Percentiles rank a stretch among this genome's conserved stretches.
These are phyloP conservation scores for Falco concolor DNA, from an alignment of 2,797 vertebrate species.

Conservation along the genomic window DNA sequence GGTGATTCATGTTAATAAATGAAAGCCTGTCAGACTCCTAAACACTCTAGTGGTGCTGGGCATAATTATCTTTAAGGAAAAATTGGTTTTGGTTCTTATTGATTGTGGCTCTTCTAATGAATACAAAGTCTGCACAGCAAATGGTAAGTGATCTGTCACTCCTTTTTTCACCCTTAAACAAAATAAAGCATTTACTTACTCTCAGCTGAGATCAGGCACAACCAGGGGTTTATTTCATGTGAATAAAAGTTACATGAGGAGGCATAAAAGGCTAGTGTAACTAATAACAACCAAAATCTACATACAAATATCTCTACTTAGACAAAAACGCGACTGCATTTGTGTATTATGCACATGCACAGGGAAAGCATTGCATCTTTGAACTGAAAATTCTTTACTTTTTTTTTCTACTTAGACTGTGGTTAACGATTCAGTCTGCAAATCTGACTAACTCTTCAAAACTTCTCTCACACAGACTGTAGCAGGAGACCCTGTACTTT, in stretches of 20 bases:
- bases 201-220: not conserved
- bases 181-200: not conserved
- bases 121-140: not conserved
- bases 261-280: not conserved
- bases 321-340: not conserved
- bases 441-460: not conserved
- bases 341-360: rapidly evolving
- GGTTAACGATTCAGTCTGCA: not conserved
- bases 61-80: not conserved
- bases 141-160: slow-evolving; percentile 5
- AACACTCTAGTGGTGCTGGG: not conserved
- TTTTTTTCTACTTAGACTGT: not conserved
- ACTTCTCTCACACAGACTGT: not conserved
- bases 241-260: not conserved
- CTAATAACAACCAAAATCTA: not conserved
- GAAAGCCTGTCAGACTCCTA: not conserved
- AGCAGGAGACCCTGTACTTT: not conserved
- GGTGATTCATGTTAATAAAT: not conserved
- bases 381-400: not conserved
- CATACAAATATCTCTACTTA: not conserved
- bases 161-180: not conserved
- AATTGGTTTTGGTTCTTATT: slow-evolving; percentile 10
- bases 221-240: not conserved
- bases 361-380: not conserved
- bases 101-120: not conserved